These are phyloP conservation scores for Aphodius sticticus DNA, from an alignment of 2,888 invertebrate species.

Conservation along the genomic window DNA sequence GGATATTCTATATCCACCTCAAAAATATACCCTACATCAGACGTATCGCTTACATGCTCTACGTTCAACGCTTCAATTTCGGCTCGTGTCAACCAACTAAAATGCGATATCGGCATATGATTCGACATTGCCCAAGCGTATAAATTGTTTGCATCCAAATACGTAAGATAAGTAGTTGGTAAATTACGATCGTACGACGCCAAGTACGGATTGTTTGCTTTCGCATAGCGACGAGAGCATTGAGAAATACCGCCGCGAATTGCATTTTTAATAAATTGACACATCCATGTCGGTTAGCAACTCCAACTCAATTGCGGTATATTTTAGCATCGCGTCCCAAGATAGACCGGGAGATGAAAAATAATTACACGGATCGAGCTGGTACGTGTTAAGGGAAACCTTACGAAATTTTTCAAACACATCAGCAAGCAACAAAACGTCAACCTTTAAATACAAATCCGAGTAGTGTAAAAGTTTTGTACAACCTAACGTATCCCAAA, in stretches of 20 bases:
- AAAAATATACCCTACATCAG: constrained; percentile 25
- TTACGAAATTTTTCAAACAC: too few relatives aligned
- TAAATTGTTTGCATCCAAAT: constrained; percentile 51
- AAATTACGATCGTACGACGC: constrained; percentile 45
- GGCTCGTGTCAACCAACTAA: constrained; percentile 9
- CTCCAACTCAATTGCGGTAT: constrained; percentile 44
- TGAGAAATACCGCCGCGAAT: constrained; percentile 43
- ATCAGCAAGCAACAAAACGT: too few relatives aligned
- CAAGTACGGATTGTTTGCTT: constrained; percentile 54
- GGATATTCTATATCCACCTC: constrained; percentile 49
- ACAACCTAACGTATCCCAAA: too few relatives aligned
- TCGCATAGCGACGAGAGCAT: constrained; percentile 44
- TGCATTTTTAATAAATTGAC: constrained; percentile 46
- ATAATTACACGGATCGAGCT: too few relatives aligned
- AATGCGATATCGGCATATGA: constrained; percentile 15
- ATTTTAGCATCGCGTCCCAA: too few relatives aligned
- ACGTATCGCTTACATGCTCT: neutral
- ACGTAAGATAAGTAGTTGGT: constrained; percentile 45
- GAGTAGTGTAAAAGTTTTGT: too few relatives aligned
- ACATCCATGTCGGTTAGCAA: constrained; percentile 52
- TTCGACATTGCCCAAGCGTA: constrained; percentile 46
- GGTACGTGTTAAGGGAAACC: too few relatives aligned
- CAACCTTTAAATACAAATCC: too few relatives aligned
- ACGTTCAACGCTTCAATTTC: constrained; percentile 28
- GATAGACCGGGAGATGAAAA: too few relatives aligned